Conservation (phyloP, 92 coral and sea anemone species). For the Plumapathes pennacea region DNA sequence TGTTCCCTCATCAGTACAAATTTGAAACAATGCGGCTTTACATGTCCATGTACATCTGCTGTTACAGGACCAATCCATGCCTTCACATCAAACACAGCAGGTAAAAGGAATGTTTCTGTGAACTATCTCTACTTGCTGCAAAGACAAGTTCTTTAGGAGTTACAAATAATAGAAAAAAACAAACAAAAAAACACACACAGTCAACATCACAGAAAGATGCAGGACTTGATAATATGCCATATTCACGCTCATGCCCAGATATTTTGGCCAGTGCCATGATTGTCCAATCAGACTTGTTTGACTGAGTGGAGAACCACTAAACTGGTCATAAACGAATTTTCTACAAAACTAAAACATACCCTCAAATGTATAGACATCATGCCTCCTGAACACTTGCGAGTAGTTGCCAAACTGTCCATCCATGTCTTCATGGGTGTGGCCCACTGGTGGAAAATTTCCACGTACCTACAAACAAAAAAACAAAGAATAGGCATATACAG, state of each 20-base stretch:
- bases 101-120: conserved; percentile 17
- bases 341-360: too few relatives aligned
- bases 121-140: conserved; percentile 5
- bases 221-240: too few relatives aligned
- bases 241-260: not conserved
- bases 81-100: conserved; percentile 13
- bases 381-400: not conserved
- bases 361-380: conserved; percentile 22
- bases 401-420: conserved; percentile 22
- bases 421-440: conserved; percentile 26
- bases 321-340: too few relatives aligned
- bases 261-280: too few relatives aligned
- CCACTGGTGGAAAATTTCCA: conserved; percentile 17
- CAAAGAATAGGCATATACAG: too few relatives aligned
- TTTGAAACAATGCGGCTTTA: conserved; percentile 25
- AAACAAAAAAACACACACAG: too few relatives aligned
- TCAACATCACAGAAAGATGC: too few relatives aligned
- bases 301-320: too few relatives aligned
- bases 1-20: conserved; percentile 10
- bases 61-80: conserved; percentile 7
- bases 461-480: not conserved
- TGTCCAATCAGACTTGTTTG: too few relatives aligned
- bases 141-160: conserved; percentile 13
- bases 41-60: not conserved
- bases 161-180: too few relatives aligned